phyloP scores from a whole-genome alignment of 2,113 vertebrate genomes.

The Vombatus ursinus region DNA sequence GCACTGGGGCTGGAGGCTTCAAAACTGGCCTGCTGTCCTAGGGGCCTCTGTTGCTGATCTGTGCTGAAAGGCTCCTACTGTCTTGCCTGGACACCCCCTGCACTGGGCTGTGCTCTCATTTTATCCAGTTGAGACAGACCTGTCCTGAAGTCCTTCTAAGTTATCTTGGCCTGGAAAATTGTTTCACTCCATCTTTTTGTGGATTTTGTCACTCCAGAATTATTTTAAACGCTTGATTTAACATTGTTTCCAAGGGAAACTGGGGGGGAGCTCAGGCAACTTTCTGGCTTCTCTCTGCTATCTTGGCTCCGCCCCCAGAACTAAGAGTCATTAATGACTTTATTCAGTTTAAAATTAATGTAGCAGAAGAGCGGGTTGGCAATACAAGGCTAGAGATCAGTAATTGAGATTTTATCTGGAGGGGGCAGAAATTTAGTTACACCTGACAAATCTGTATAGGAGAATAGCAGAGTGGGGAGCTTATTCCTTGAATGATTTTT shows the following conservation, averaged over 20 bases:
- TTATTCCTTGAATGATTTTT: background rate
- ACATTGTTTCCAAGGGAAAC: constrained; percentile 24
- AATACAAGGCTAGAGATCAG: background rate
- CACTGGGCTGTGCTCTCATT: too few species aligned
- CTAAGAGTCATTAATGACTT: constrained; percentile 39
- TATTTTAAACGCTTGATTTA: constrained; percentile 50
- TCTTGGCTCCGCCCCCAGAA: constrained; percentile 13
- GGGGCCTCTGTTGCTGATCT: too few species aligned
- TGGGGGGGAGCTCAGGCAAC: too few species aligned
- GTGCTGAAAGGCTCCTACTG: too few species aligned
- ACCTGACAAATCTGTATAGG: background rate
- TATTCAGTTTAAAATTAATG: background rate
- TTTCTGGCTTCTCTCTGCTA: too few species aligned
- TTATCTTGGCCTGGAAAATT: too few species aligned
- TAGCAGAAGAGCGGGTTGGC: background rate
- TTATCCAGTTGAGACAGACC: too few species aligned
- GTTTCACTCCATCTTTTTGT: too few species aligned
- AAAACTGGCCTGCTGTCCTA: too few species aligned
- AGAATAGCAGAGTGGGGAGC: background rate
- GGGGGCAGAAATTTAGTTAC: background rate
- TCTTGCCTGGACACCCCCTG: too few species aligned
- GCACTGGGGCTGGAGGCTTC: too few species aligned
- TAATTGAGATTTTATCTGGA: constrained; percentile 6
- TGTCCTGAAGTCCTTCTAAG: too few species aligned
- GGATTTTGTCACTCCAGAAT: background rate